Base-by-base conservation (phyloP, 2,888 invertebrate species). In the Achlya flavicornis region DNA sequence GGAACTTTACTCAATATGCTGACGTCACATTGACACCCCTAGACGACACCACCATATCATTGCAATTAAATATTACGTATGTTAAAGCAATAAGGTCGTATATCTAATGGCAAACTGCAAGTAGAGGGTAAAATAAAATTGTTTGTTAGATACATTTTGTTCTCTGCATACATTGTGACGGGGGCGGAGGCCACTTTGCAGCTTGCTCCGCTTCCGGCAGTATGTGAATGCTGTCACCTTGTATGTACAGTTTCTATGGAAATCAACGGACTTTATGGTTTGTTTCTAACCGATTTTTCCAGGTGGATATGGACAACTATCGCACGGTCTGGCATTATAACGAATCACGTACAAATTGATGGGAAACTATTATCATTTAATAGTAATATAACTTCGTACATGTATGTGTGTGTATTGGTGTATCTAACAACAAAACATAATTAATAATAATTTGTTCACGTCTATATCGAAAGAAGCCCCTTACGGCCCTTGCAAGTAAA, bases 151-250 rank as follows among this genome's bases (percentile, higher is more conserved):
- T 67, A 69, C 71, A 68, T 72, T 71, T 68, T 71, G 69, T 66
- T 70, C 67, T 63, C 68, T 71, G 70, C 73, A 73, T 66, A 71
- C 67, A 61, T 66, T 72, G 61, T 62, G 46, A 64, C 66, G 70
- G 75, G 80, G 81, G 77, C 66, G 80, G 70, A 75, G 82, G 81
- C 78, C 80, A 85, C 84, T 82, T 85, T 85, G 91, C 92, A 92
- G 91, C 91, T 91, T 91, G 90, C 83, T 72, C 48, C 68, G 78
- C 80, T 89, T 92, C 91, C 91, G 90, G 87, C 77, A 75, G 81
- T 85, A 84, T 90, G 89, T 88, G 90, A 88, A 88, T 75, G 68
- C 70, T 86, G 88, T 85, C 90, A 90, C 91, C 89, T 91, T 89
- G 87, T 78, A 66, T 70, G 67, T 63, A 71, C 66, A 67, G 83